A percentile compares a stretch with the other conserved stretches of the same genome.
Evolutionary conservation across 2,797 vertebrate species (phyloP).

Genomic region (Babyrousa celebensis): DNA sequence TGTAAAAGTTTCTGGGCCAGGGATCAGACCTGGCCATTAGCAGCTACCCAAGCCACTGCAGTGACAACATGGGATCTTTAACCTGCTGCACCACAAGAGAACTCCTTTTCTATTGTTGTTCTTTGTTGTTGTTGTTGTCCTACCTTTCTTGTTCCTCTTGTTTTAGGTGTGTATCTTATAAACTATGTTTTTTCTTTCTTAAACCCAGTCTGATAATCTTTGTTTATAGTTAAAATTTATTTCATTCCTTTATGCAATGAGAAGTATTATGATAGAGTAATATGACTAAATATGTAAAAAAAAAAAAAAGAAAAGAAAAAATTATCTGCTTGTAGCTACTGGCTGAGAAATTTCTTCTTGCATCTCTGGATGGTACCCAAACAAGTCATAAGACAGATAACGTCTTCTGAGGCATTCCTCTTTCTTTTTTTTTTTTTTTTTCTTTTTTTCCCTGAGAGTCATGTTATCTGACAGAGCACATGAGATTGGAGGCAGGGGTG

Average conservation of each 20-base stretch:
- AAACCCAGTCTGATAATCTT: background rate
- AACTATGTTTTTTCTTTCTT: background rate
- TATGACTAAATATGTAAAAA: background rate
- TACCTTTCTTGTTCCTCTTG: background rate
- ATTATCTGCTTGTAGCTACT: background rate
- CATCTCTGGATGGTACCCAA: background rate
- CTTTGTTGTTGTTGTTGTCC: no score
- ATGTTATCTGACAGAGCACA: background rate
- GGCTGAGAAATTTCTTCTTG: background rate
- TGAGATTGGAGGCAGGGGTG: background rate
- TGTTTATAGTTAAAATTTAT: constrained; percentile 62
- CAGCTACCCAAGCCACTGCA: no score
- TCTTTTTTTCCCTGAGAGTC: background rate
- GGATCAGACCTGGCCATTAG: no score
- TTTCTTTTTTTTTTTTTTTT: background rate
- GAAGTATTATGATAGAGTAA: constrained; percentile 34
- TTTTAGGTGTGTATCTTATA: background rate
- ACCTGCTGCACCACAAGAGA: no score
- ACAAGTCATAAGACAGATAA: constrained; percentile 5
- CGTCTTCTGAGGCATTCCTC: background rate
- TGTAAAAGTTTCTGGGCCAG: no score
- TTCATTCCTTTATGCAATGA: constrained; percentile 7
- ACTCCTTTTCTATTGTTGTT: no score
- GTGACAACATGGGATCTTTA: no score
- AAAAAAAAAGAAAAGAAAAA: background rate